Base-by-base conservation (phyloP, 2,797 vertebrate species). In the Tamandua tetradactyla region DNA sequence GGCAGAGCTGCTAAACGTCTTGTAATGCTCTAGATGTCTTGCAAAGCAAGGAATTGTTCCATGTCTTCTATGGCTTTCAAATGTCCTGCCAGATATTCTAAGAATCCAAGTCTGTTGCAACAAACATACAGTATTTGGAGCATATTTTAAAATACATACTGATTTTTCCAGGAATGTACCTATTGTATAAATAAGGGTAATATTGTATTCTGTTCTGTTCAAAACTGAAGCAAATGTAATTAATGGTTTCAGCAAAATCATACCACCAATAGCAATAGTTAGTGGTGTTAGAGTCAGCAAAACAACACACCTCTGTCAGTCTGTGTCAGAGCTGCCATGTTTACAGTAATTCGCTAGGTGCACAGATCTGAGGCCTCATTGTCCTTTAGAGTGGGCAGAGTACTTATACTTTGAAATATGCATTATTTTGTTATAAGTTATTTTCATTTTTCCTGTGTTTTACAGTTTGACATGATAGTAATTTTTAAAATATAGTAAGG, bases 371-470 rank as follows among this genome's bases (percentile, higher is more conserved):
- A 49, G 64, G 35, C 12, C 71, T 20, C 27, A 3, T 4, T 47
- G 64, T 6, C 9, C n/a, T 75, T 42, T 8, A 57, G 37, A 25
- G 71, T 11, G 2, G 69, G 7, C 7, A 35, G 30, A 47, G 69
- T 40, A 25, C 14, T 76, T 61, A n/a, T 18, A 12, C 87, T 72
- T 72, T 72, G 64, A 91, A 78, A 52, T 27, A 27, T 2, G 22
- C 30, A 42, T 13, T 57, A 40, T 49, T 79, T 95, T 84, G 44
- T 52, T 66, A 93, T 10, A n/a, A n/a, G 23, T 62, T 42, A 35
- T 15, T 52, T 59, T 49, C 13, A 87, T 44, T 86, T 91, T 12
- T 59, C 27, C 18, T 79, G 83, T 83, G 13, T 87, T 91, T n/a
- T n/a, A 25, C 1, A 87, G 27, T 76, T 69, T 72, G 20, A 79